Conservation (phyloP, 2,888 invertebrate genomes). For the Lapara coniferarum region DNA sequence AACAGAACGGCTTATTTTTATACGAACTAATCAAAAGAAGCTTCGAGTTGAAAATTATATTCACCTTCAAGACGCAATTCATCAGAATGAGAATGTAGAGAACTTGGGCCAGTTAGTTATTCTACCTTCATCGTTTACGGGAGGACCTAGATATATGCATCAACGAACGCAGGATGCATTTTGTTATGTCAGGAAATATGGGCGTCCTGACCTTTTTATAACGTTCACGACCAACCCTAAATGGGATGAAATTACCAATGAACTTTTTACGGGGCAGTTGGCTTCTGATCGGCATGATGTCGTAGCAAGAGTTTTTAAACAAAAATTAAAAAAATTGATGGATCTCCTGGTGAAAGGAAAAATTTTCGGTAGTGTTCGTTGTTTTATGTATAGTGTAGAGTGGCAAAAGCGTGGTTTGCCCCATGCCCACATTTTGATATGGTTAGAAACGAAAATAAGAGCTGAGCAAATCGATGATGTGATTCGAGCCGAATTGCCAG, state of each 20-base stretch:
- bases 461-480: conserved; percentile 2
- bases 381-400: conserved; percentile 30
- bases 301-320: conserved; percentile 27
- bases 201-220: conserved; percentile 26
- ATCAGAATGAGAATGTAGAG: background rate
- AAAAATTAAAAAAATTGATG: conserved; percentile 25
- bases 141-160: background rate
- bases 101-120: background rate
- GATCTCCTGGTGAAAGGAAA: background rate
- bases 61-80: conserved; percentile 16
- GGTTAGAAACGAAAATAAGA: conserved; percentile 23
- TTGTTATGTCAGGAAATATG: conserved; percentile 15
- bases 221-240: conserved; percentile 26
- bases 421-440: conserved; percentile 29
- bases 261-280: background rate
- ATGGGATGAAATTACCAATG: conserved; percentile 24
- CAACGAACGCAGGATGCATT: conserved; percentile 5
- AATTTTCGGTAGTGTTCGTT: conserved; percentile 27
- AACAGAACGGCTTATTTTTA: conserved; percentile 21
- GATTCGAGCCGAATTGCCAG: conserved; percentile 31
- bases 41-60: conserved; percentile 25
- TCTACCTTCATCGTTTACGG: background rate
- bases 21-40: conserved; percentile 21
- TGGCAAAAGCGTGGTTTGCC: conserved; percentile 35
- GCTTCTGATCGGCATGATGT: conserved; percentile 27